Percentiles rank a stretch among this genome's conserved stretches.
Conservation (phyloP, 2,113 vertebrate species). For the Dermatemys mawii region DNA sequence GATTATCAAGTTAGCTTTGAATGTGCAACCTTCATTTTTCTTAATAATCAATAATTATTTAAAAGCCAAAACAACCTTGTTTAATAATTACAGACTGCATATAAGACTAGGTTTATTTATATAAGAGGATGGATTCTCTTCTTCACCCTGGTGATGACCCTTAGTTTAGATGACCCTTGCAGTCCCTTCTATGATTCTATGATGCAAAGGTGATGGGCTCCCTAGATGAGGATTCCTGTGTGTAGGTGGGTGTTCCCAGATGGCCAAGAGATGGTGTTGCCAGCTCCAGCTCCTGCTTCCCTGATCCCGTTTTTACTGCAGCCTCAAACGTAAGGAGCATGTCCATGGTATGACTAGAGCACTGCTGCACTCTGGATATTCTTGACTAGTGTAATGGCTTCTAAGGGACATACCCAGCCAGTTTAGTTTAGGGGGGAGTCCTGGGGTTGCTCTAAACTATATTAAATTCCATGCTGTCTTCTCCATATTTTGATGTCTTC, state of each 20-base stretch:
- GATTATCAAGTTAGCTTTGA: neutral
- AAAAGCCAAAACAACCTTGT: neutral
- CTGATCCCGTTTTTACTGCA: neutral
- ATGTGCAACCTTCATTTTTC: no score
- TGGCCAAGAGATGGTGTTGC: no score
- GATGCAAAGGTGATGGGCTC: no score
- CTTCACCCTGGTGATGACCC: neutral
- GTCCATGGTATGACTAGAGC: neutral
- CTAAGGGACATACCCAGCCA: neutral
- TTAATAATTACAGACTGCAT: neutral
- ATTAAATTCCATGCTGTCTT: rapidly evolving
- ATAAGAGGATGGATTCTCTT: neutral
- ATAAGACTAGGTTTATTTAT: neutral
- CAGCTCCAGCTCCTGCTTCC: no score
- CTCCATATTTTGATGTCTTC: neutral
- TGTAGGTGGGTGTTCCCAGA: no score
- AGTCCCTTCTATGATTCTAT: no score
- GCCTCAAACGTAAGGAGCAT: neutral
- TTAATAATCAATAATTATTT: neutral
- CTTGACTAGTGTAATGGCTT: neutral
- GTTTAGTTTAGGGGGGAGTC: neutral
- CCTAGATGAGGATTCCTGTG: no score
- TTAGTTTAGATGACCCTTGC: no score
- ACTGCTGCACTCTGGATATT: neutral
- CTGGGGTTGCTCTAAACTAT: neutral